Percentiles rank a stretch among this genome's conserved stretches.
phyloP scores from a whole-genome alignment of 2,797 vertebrate genomes.

The Peromyscus aztecus region DNA sequence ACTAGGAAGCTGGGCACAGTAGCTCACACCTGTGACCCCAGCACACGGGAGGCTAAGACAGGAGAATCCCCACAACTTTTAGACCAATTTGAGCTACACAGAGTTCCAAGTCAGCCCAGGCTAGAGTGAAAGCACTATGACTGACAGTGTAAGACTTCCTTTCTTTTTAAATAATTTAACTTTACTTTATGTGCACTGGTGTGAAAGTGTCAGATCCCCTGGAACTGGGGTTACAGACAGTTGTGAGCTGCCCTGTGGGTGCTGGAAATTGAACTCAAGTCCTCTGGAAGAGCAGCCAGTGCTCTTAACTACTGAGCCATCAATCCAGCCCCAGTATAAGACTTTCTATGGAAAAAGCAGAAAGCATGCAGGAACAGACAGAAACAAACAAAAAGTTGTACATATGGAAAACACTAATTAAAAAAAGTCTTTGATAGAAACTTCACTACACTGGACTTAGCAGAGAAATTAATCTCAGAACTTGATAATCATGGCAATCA shows the following conservation, averaged over 20 bases:
- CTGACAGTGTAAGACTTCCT: neutral
- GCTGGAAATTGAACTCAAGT: too few relatives aligned
- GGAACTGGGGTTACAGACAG: too few relatives aligned
- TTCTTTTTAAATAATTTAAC: too few relatives aligned
- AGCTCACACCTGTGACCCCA: neutral
- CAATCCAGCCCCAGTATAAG: neutral
- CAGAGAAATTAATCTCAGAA: neutral
- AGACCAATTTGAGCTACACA: neutral
- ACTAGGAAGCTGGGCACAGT: neutral
- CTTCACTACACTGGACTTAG: neutral
- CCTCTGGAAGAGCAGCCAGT: too few relatives aligned
- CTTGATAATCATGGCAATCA: neutral
- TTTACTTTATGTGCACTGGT: too few relatives aligned
- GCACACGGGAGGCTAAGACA: neutral
- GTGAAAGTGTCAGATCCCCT: too few relatives aligned
- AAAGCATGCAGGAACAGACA: neutral
- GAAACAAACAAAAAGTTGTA: neutral
- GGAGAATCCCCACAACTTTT: neutral
- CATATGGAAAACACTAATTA: neutral
- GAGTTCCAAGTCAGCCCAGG: neutral
- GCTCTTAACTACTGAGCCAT: too few relatives aligned
- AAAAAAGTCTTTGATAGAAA: neutral
- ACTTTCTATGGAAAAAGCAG: neutral
- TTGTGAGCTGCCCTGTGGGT: too few relatives aligned
- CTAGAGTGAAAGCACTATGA: neutral